Conservation (phyloP, 1,140 invertebrate genomes). For the Thereuonema tuberculata region DNA sequence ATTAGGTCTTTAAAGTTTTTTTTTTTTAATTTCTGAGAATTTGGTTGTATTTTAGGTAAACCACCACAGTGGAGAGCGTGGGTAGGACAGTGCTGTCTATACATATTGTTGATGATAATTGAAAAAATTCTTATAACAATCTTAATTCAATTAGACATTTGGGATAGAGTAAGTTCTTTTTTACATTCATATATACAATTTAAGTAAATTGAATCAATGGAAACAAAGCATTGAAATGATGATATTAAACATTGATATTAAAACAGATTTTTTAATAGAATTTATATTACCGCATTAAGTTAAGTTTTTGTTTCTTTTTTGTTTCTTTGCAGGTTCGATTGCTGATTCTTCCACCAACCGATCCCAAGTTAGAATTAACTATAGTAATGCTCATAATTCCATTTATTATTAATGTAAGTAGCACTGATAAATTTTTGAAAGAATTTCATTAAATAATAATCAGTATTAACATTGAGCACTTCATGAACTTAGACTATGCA, state of each 20-base stretch:
- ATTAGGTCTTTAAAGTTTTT: background rate
- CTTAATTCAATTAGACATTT: constrained; percentile 44
- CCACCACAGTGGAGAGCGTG: constrained; percentile 51
- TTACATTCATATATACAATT: constrained; percentile 1
- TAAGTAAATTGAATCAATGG: no score
- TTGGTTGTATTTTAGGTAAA: constrained; percentile 38
- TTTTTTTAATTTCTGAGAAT: no score
- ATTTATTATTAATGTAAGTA: constrained; percentile 65
- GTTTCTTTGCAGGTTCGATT: constrained; percentile 36
- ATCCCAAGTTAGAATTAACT: constrained; percentile 51
- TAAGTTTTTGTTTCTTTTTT: background rate
- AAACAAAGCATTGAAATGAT: no score
- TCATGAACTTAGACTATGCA: no score
- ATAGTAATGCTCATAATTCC: constrained; percentile 66
- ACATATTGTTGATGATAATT: constrained; percentile 48
- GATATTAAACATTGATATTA: no score
- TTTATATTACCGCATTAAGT: background rate
- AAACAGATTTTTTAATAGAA: background rate
- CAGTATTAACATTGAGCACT: no score
- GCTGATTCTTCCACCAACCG: constrained; percentile 53
- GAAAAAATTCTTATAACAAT: constrained; percentile 50
- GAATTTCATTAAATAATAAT: no score
- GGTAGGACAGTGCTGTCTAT: constrained; percentile 51
- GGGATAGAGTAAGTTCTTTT: constrained; percentile 33
- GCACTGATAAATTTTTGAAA: no score